A percentile compares a stretch with the other conserved stretches of the same genome.
These are phyloP conservation scores for Coracias cyanogaster DNA, from an alignment of 2,797 vertebrate genomes.

Conservation along the genomic window DNA sequence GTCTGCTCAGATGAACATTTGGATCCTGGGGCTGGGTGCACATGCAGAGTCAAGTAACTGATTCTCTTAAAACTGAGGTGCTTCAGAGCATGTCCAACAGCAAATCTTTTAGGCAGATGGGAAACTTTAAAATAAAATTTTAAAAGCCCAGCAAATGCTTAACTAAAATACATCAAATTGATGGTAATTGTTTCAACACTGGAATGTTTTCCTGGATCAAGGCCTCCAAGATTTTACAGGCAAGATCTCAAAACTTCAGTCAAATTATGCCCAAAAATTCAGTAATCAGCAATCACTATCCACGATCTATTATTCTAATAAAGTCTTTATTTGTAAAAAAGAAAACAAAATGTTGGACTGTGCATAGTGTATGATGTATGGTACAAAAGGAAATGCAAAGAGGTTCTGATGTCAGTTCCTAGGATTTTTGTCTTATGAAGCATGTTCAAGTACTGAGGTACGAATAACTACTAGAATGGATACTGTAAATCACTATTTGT, in stretches of 20 bases:
- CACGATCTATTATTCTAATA: neutral
- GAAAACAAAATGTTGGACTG: neutral
- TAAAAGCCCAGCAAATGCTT: neutral
- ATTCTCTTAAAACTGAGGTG: neutral
- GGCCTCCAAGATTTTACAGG: neutral
- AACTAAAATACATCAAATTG: neutral
- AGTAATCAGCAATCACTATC: neutral
- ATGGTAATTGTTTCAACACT: neutral
- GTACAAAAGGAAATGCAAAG: neutral
- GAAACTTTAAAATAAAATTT: neutral
- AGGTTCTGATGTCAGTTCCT: neutral
- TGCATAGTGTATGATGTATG: neutral
- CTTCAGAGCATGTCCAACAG: neutral
- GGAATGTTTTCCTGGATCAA: neutral
- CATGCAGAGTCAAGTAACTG: neutral
- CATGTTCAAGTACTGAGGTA: neutral
- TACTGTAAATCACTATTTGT: neutral
- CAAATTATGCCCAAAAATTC: neutral
- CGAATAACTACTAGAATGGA: neutral
- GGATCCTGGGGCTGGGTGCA: neutral
- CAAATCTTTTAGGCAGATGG: neutral
- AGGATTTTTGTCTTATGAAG: neutral
- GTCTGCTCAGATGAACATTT: neutral
- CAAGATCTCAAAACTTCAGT: neutral
- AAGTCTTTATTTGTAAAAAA: neutral